phyloP scores from a whole-genome alignment of 2,113 vertebrate species.

The Syrrhaptes paradoxus region DNA sequence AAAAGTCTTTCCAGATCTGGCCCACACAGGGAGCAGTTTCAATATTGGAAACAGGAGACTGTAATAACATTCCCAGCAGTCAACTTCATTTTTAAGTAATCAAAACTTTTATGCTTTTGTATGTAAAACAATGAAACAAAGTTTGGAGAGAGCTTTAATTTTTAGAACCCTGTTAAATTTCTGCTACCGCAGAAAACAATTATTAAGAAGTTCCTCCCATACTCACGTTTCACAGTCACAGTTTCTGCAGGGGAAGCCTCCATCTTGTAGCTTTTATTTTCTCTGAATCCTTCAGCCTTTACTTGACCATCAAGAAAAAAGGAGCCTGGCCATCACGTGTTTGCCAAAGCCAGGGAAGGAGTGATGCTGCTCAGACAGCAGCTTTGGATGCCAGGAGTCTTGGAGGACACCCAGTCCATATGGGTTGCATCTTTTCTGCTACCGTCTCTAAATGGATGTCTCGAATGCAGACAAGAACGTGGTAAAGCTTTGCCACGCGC shows the following conservation, averaged over 20 bases:
- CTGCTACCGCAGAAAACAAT: not conserved
- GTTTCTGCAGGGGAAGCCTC: not conserved
- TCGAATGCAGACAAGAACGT: not conserved
- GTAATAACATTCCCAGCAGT: constrained; percentile 2
- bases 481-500: not conserved
- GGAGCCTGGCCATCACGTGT: not conserved
- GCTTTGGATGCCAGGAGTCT: not conserved
- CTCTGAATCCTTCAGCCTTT: not conserved
- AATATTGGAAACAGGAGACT: not conserved
- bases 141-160: not conserved
- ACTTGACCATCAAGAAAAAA: not conserved
- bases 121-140: not conserved
- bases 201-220: not conserved
- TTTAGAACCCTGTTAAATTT: not conserved
- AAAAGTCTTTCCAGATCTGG: constrained; percentile 23
- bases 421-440: not conserved
- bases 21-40: constrained; percentile 32
- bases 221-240: not conserved
- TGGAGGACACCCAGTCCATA: not conserved
- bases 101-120: not conserved
- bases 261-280: not conserved
- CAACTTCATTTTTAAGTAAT: constrained; percentile 17
- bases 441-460: not conserved
- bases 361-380: not conserved
- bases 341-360: not conserved